Conservation (phyloP, 1,140 invertebrate species). For the Cherax quadricarinatus region DNA sequence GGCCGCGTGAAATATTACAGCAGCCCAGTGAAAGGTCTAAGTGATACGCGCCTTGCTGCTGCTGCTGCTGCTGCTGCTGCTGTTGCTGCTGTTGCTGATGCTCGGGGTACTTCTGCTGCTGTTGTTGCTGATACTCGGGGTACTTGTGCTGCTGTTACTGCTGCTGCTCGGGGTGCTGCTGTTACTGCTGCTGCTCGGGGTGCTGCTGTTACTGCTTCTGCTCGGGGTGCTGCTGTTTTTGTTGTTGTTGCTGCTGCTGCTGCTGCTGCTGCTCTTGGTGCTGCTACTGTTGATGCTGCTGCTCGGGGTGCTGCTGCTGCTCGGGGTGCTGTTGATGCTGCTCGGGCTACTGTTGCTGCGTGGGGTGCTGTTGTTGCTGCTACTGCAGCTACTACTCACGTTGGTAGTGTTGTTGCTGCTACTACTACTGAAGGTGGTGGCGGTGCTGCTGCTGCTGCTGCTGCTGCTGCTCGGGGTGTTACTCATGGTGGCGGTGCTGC, state of each 20-base stretch:
- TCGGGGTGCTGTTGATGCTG: background rate
- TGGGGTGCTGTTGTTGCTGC: too few relatives aligned
- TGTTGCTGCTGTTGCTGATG: background rate
- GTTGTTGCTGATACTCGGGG: background rate
- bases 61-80: background rate
- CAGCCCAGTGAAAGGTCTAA: conserved; percentile 62
- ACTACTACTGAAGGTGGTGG: too few relatives aligned
- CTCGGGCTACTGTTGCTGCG: background rate
- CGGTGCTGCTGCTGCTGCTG: background rate
- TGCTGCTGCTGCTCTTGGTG: background rate
- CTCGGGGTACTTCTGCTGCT: background rate
- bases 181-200: background rate
- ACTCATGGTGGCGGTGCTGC: too few relatives aligned
- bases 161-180: background rate
- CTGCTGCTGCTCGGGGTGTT: too few relatives aligned
- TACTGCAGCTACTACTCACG: background rate
- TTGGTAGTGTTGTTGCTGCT: too few relatives aligned
- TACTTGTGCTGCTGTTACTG: background rate
- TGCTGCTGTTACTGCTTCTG: background rate
- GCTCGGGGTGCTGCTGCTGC: background rate
- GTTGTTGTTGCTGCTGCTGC: background rate
- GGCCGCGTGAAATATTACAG: conserved; percentile 64
- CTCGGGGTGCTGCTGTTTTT: background rate
- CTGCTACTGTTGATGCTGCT: background rate
- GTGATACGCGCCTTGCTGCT: conserved; percentile 44